These are phyloP conservation scores for Schizopygopsis pylzovi DNA, from an alignment of 2,797 vertebrate genomes.

Conservation along the genomic window DNA sequence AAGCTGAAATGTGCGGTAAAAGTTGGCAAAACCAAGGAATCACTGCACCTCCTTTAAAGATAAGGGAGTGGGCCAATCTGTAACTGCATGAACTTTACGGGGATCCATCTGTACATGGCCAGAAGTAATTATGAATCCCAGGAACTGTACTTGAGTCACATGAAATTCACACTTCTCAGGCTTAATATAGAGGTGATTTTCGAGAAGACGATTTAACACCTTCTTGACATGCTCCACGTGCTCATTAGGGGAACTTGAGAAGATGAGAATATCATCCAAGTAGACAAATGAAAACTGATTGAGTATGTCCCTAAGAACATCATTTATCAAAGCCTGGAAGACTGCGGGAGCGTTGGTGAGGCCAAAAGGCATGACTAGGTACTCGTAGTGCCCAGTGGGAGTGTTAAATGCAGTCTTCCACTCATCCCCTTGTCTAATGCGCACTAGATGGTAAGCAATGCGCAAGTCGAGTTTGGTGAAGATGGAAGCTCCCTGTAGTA, in stretches of 20 bases:
- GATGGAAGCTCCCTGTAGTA: conserved; percentile 2
- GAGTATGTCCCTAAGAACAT: not conserved
- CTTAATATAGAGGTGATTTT: not conserved
- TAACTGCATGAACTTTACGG: not conserved
- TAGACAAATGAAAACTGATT: no score
- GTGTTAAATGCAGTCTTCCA: not conserved
- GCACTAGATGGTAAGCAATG: not conserved
- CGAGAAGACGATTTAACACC: no score
- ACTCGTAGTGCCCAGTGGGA: no score
- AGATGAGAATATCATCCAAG: no score
- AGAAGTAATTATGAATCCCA: not conserved
- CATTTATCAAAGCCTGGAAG: not conserved
- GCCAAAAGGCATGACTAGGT: not conserved
- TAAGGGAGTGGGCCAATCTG: not conserved
- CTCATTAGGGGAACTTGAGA: no score
- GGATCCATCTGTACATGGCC: not conserved
- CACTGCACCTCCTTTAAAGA: not conserved
- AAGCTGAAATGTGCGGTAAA: not conserved
- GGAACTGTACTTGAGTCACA: not conserved
- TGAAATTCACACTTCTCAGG: not conserved
- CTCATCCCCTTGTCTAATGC: not conserved
- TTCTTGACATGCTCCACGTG: no score
- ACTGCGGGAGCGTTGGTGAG: no score
- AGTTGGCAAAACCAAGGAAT: not conserved
- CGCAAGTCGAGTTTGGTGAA: not conserved